Evolutionary conservation across 2,797 vertebrate species (phyloP), one percentile per base, ranked within the genome.

Genomic region (Gallinago nigripennis): DNA sequence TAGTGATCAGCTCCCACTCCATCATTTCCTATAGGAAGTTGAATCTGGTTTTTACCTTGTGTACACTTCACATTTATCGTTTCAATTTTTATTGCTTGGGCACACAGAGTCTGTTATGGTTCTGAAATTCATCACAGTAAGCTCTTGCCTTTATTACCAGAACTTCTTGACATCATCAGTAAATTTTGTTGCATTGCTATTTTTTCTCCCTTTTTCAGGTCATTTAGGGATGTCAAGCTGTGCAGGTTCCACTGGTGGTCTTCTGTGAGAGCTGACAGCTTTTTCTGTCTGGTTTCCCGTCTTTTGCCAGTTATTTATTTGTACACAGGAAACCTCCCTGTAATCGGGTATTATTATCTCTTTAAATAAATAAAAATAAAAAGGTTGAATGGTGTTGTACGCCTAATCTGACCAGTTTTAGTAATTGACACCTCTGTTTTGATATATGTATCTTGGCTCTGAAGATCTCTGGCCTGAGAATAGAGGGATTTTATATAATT

Each of bases 41-140:
- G 21, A 50, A 51, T 86, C n/a, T 51, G 33, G 0, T 18, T 94
- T 91, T 89, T 85, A 70, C 16, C 10, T 77, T 60, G n/a, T 30
- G 2, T 81, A 54, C 37, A 7, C 63, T 94, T 92, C 50, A 54
- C 73, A 72, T 89, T 76, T 89, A 53, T 79, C 54, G 24, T 88
- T 90, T 92, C 68, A 71, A 25, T 41, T 89, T 66, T 80, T 89
- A 94, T 63, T 89, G 68, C 57, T 82, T 41, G 63, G 60, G 53
- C 45, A 68, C 51, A 64, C 53, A 64, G 48, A 66, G 27, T 35
- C n/a, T 24, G 12, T 85, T 82, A 51, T 51, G 48, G 25, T 80
- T 85, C 68, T 94, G 82, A 91, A 82, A 85, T 92, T 60, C n/a
- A 53, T 94, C 82, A 75, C 43, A 56, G 60, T 80, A 64, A 87